Evolutionary conservation across 2,113 vertebrate genomes (phyloP), one percentile per base, ranked within the genome.

Genomic region (Falco punctatus): DNA sequence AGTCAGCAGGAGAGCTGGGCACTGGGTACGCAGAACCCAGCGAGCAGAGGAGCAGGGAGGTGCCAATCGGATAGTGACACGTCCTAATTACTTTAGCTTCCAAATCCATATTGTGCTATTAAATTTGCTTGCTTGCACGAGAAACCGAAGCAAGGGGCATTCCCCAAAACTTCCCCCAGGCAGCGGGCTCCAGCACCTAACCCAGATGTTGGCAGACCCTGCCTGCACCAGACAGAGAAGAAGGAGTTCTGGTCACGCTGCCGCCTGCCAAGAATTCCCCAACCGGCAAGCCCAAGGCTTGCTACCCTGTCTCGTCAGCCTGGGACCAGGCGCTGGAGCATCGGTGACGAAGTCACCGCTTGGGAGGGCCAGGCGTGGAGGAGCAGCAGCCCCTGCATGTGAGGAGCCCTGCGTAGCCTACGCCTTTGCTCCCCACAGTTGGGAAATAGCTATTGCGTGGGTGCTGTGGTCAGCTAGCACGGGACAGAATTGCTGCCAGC

Each of bases 141-240:
- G 85, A 92, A 71, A 74, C 51, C 86, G 88, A 90, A 88, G 40
- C 40, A 95, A 86, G 79, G 93, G 51, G 61, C 88, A 95, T 94
- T 96, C 83, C 75, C 55, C 38, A 90, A 81, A 93, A 67, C 27
- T 81, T 48, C 46, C 67, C 61, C 64, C 40, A 80, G 79, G 82
- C 62, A 74, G 26, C 19, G 71, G 58, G 49, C 74, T 91, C n/a
- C 66, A 69, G 71, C 5, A 1, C 28, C 19, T 73, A 70, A 80
- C 46, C 11, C 48, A 86, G 80, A n/a, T 38, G 35, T 26, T 65
- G 59, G 17, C 82, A 90, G 51, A 24, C 40, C 35, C 19, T 84
- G 82, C 64, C 27, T 22, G 7, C 2, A 48, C 49, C 64, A 96
- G 48, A 58, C 33, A 18, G n/a, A 81, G 42, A 38, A 42, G 35